Evolutionary conservation across 2,797 vertebrate genomes (phyloP), one percentile per base, ranked within the genome.

Genomic region (Pipistrellus kuhlii): DNA sequence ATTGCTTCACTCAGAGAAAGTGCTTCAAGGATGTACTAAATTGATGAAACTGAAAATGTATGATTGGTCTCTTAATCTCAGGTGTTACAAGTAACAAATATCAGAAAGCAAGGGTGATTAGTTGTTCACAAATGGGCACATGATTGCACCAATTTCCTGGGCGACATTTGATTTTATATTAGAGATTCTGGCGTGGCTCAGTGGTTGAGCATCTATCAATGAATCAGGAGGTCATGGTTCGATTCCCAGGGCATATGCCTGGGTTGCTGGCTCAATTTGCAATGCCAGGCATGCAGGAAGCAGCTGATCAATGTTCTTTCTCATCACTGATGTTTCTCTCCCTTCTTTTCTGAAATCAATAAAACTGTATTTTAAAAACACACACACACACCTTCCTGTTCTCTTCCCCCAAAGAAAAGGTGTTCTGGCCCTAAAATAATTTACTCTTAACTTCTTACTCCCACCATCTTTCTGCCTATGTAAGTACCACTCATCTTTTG

Each of bases 11-110:
- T 73, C 30, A 76, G 46, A 85, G 11, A 35, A 89, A 81, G 27
- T 68, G 25, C 59, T 80, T 85, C 3, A 76, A 82, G 75, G 59
- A 48, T 84, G 17, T 53, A 69, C 14, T 91, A 85, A 92, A 80
- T 86, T 92, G 27, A 62, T 38, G 10, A 71, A 89, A 72, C 30
- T n/a, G 62, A 81, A 94, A 78, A 78, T 55, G 18, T 1, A 3
- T 38, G 14, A 32, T 76, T 69, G 35, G 23, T 83, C 23, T 94
- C 46, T 90, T 69, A 66, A 77, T 21, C 59, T 72, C 69, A 46
- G 15, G 32, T 38, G 4, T 84, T 66, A 71, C 87, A 81, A 44
- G 21, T 88, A 38, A 44, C 17, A 68, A 53, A 38, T 46, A 44
- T 66, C 44, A 76, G 77, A 90, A 85, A 88, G 35, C 71, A 90